Base-by-base conservation (phyloP, 2,113 vertebrate species). In the Podiceps cristatus region DNA sequence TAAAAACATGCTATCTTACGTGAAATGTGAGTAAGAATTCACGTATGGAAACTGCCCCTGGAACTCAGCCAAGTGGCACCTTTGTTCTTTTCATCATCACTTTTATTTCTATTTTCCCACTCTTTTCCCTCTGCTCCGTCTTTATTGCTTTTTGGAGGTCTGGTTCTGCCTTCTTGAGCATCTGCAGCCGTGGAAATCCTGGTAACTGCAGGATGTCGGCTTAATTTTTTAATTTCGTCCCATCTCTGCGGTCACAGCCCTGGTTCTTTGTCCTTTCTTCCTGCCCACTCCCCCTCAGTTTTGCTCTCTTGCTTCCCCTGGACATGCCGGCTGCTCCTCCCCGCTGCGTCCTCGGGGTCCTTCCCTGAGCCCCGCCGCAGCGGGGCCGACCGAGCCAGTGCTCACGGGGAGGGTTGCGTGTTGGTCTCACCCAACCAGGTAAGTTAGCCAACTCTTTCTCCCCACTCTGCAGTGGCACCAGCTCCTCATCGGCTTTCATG, bases 51-150 rank as follows among this genome's bases (percentile, higher is more conserved):
- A 56, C 74, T 31, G 79, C 79, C 75, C 56, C 52, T 91, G 94
- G 89, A 88, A 62, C 72, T 72, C 19, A 10, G 86, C 94, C 94
- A 91, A 71, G 82, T 83, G 90, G 75, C 92, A 92, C 79, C 90
- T 93, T 93, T 88, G 79, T 93, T 85, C 92, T 93, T 89, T 71
- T 83, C 76, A 40, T 66, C 56, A 7, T 82, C 64, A 47, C 66
- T 69, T 93, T 69, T 66, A 69, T 88, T 90, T 50, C 74, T 58
- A 1, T 44, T 77, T 69, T 71, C 80, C 77, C 80, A 37, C 85
- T 77, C 55, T 74, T 88, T 81, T 69, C 50, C 59, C 60, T 82
- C 77, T 52, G 49, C 64, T 85, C 74, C 55, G 44, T 68, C 72
- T 84, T 92, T 80, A 84, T 75, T 66, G 63, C 85, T 24, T 67